phyloP scores from a whole-genome alignment of 2,797 vertebrate species.

The Tokudaia muenninki region DNA sequence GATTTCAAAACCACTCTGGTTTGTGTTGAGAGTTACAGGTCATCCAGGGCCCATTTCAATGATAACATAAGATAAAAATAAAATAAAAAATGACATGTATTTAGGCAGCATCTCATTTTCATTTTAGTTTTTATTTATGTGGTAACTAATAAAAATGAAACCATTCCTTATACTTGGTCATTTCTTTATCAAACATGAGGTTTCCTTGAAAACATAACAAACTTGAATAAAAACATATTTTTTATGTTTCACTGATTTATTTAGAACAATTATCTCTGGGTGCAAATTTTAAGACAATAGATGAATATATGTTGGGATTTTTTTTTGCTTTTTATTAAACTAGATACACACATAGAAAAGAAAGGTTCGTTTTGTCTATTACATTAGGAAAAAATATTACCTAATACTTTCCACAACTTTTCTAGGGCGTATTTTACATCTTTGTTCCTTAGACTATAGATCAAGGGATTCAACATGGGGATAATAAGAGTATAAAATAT shows the following conservation, averaged over 20 bases:
- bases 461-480: conserved; percentile 17
- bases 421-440: conserved; percentile 24
- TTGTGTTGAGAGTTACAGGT: not conserved
- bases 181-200: not conserved
- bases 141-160: not conserved
- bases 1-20: not conserved
- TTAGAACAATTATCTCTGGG: not conserved
- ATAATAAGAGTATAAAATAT: conserved; percentile 49
- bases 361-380: not conserved
- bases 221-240: not conserved
- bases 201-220: not conserved
- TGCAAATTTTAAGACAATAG: not conserved
- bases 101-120: not conserved
- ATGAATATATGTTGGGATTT: not conserved
- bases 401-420: not conserved
- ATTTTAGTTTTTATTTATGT: not conserved
- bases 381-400: not conserved
- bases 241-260: not conserved
- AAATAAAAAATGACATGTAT: not conserved
- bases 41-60: too few relatives aligned
- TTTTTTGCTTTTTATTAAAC: too few relatives aligned
- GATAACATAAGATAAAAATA: not conserved
- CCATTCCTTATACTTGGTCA: not conserved
- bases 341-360: not conserved
- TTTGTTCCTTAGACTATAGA: conserved; percentile 56